Evolutionary conservation across 2,888 invertebrate species (phyloP).

Genomic region (Trissolcus brochymenae): DNA sequence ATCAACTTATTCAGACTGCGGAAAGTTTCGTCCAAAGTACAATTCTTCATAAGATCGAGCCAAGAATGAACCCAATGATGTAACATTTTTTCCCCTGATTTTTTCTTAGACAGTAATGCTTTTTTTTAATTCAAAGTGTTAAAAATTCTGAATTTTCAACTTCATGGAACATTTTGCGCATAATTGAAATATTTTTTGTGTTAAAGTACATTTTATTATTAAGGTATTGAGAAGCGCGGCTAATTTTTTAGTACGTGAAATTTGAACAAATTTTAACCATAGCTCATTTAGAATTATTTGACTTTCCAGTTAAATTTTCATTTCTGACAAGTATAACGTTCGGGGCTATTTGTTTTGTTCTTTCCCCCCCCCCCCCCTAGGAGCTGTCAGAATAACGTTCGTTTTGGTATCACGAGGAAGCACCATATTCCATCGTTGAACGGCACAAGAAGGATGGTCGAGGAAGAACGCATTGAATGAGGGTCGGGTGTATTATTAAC

Average conservation of each 20-base stretch:
- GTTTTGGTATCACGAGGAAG: slow-evolving; percentile 12
- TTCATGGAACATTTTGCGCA: neutral
- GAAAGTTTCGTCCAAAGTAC: slow-evolving; percentile 41
- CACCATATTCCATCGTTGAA: slow-evolving; percentile 16
- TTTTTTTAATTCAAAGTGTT: too few relatives aligned
- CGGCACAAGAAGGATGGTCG: slow-evolving; percentile 14
- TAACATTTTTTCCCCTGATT: neutral
- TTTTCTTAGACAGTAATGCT: neutral
- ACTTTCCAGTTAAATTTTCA: slow-evolving; percentile 5
- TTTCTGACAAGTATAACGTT: slow-evolving; percentile 1
- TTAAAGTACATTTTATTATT: too few relatives aligned
- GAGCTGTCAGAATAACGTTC: slow-evolving; percentile 13
- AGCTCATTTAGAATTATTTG: neutral
- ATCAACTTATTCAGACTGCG: slow-evolving; percentile 46
- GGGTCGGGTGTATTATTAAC: slow-evolving; percentile 34
- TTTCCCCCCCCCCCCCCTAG: slow-evolving; percentile 7
- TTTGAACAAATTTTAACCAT: too few relatives aligned
- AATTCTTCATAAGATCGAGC: slow-evolving; percentile 36
- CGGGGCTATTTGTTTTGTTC: slow-evolving; percentile 18
- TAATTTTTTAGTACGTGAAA: too few relatives aligned
- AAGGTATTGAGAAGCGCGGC: too few relatives aligned
- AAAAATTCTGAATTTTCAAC: too few relatives aligned
- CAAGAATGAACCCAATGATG: slow-evolving; percentile 12
- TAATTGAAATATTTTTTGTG: neutral
- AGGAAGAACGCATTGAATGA: slow-evolving; percentile 15